Evolutionary conservation across 2,888 invertebrate genomes (phyloP).

Genomic region (Notodonta dromedarius): DNA sequence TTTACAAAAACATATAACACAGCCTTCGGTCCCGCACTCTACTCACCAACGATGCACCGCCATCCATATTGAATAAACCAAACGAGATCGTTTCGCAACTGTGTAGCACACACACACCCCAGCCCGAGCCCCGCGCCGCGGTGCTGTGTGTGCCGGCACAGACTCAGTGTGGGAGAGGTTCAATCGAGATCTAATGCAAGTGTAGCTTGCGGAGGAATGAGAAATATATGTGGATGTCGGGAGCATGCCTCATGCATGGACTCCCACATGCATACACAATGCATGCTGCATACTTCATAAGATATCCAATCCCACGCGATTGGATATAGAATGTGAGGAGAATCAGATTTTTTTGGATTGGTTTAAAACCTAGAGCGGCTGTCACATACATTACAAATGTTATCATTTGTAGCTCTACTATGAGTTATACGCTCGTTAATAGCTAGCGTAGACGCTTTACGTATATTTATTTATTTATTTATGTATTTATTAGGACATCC

Average conservation of each 20-base stretch:
- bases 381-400: background rate
- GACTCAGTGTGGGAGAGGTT: background rate
- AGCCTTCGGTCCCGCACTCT: background rate
- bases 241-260: background rate
- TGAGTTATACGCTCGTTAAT: too few species aligned
- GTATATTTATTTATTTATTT: too few species aligned
- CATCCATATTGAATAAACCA: background rate
- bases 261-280: background rate
- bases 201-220: background rate
- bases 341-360: background rate
- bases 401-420: background rate
- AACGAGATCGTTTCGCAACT: background rate
- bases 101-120: background rate
- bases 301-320: background rate
- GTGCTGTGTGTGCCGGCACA: background rate
- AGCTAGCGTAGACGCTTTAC: too few species aligned
- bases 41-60: background rate
- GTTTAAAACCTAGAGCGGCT: background rate
- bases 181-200: background rate
- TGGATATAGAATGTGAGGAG: background rate
- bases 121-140: background rate
- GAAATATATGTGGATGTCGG: background rate
- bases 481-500: too few species aligned
- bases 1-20: background rate
- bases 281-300: too few species aligned